Evolutionary conservation across 2,888 invertebrate species (phyloP), one percentile per base, ranked within the genome.

Genomic region (Rhopalosiphum nymphaeae): DNA sequence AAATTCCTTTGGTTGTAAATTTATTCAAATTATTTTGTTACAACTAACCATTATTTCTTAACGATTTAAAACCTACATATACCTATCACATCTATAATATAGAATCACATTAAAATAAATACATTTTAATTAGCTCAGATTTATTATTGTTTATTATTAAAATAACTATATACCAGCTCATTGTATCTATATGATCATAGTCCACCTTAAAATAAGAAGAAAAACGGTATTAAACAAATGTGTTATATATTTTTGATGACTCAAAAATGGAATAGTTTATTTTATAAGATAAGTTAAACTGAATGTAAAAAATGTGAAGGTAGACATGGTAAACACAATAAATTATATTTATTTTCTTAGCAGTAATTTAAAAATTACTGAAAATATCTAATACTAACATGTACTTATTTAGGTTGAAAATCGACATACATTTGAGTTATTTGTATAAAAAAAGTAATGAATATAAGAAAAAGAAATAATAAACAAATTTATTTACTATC

Each of bases 401-500:
- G 29, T 46, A 49, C 29, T 46, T 46, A n/a, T 49, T 87, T 49
- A 87, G 16, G 21, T 53, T 46, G 1, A 46, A 90, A 61, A 67
- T 61, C 44, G 89, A 61, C 61, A n/a, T 90, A 90, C 57, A 57
- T 67, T 26, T 21, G 46, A 61, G 21, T 46, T 36, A 61, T 46
- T 36, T 21, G 36, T 36, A 78, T 46, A 29, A 10, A 90, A 61
- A 90, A 21, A 21, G 9, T 21, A 67, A 46, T 67, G 26, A 61
- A 42, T n/a, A 42, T n/a, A 57, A 61, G 21, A 89, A 89, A 61
- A 89, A 89, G 42, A 90, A 44, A 90, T 90, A 90, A 9, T 44
- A 78, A 78, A 42, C 36, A 25, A 36, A 78, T 78, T 21, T 25
- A 78, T 78, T 78, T 78, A 78, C 29, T 26, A 89, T 61, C n/a